Evolutionary conservation across 2,113 vertebrate species (phyloP), one percentile per base, ranked within the genome.

Genomic region (Seriola quinqueradiata): DNA sequence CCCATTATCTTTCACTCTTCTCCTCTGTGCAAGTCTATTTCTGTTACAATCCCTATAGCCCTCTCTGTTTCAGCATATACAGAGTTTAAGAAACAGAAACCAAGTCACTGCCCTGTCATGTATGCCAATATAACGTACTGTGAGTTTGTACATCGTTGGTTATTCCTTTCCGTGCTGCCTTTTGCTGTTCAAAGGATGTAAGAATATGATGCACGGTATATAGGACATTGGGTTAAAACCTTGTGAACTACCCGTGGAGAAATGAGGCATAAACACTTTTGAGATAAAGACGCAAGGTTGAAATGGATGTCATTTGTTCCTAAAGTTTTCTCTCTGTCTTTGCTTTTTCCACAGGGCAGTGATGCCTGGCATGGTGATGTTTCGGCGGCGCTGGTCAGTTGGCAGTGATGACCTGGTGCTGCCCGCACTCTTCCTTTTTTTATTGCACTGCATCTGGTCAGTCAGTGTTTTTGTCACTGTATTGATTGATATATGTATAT

Each of bases 351-450:
- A 73, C 93, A 96, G 95, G 95, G 94, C 93, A 95, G 94, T 95
- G 93, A 96, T 95, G 98, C 98, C 98, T 90, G 98, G 98, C 89
- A 99, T 99, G 87, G 98, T 99, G 87, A 97, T 99, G 95, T 99
- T 99, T 95, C 97, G 98, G 94, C 96, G 98, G 89, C 98, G 98
- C 96, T 99, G 98, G 98, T 99, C 98, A 97, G 98, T 99, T 89
- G 98, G 98, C 96, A 99, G 98, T 88, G 98, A 99, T 97, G 98
- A 99, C 97, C 97, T 99, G 87, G 98, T 99, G 96, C 93, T 99
- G 95, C 98, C 98, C 0, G 98, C 97, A 54, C 93, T 99, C 94
- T 99, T 99, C 92, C 98, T 99, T 86, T 99, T 99, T 92, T 93
- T 99, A 80, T 95, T 99, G 81, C 98, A 99, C 90, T 98, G 97